phyloP scores from a whole-genome alignment of 2,113 vertebrate species.

The Pluvialis apricaria region DNA sequence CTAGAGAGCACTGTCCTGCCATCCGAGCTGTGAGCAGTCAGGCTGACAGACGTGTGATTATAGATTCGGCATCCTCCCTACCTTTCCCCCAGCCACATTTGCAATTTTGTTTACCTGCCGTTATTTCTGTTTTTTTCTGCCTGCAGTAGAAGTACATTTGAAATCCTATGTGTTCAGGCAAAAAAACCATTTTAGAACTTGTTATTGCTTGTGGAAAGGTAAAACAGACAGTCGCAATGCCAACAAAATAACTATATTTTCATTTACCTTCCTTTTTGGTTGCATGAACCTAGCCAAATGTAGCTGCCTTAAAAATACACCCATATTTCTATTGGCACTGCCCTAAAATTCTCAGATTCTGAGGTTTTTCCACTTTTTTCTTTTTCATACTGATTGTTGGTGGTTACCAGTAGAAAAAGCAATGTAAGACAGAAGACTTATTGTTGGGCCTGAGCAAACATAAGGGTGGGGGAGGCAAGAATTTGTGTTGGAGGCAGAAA shows the following conservation, averaged over 20 bases:
- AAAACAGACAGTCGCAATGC: background rate
- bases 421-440: background rate
- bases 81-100: constrained; percentile 9
- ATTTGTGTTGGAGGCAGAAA: background rate
- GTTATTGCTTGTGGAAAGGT: background rate
- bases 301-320: background rate
- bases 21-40: constrained; percentile 61
- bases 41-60: constrained; percentile 58
- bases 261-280: background rate
- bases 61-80: background rate
- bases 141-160: constrained; percentile 17
- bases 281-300: background rate
- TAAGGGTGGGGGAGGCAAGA: background rate
- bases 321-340: background rate
- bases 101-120: constrained; percentile 48
- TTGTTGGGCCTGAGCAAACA: background rate
- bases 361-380: background rate
- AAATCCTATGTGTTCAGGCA: constrained; percentile 23
- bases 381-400: background rate
- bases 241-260: background rate
- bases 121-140: constrained; percentile 36
- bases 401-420: background rate
- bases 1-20: constrained; percentile 67
- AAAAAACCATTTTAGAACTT: background rate
- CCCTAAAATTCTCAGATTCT: background rate